Conservation (phyloP, 2,113 vertebrate genomes). For the Alexandromys fortis region DNA sequence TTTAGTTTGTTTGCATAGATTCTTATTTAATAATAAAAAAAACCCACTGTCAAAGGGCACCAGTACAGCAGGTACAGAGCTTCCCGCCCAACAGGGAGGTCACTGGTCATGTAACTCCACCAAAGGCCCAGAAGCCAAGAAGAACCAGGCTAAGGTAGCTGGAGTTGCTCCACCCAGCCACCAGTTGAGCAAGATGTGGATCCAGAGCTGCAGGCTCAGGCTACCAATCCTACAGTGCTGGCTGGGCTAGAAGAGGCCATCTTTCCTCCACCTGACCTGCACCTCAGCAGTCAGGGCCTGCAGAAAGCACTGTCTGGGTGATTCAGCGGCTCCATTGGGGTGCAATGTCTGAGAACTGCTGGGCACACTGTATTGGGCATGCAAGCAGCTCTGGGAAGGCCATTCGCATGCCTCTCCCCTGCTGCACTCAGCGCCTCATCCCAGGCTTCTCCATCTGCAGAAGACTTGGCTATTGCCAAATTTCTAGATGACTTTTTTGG, state of each 20-base stretch:
- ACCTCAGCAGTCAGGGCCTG: background rate
- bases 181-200: rapidly evolving
- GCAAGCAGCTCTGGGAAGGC: background rate
- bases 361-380: no score
- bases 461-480: rapidly evolving
- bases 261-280: background rate
- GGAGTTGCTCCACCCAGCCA: no score
- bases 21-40: background rate
- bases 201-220: background rate
- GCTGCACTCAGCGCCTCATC: background rate
- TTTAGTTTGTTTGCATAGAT: no score
- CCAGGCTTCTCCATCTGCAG: background rate
- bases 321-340: background rate
- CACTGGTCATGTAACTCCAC: background rate
- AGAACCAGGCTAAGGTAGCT: background rate
- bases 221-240: background rate
- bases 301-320: background rate
- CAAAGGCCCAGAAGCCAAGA: background rate
- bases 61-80: background rate
- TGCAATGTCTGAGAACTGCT: background rate
- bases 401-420: background rate
- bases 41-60: background rate
- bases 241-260: rapidly evolving
- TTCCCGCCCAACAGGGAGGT: background rate
- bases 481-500: background rate